Evolutionary conservation across 1,140 invertebrate species (phyloP), one percentile per base, ranked within the genome.

Genomic region (Drosophila sulfurigaster): DNA sequence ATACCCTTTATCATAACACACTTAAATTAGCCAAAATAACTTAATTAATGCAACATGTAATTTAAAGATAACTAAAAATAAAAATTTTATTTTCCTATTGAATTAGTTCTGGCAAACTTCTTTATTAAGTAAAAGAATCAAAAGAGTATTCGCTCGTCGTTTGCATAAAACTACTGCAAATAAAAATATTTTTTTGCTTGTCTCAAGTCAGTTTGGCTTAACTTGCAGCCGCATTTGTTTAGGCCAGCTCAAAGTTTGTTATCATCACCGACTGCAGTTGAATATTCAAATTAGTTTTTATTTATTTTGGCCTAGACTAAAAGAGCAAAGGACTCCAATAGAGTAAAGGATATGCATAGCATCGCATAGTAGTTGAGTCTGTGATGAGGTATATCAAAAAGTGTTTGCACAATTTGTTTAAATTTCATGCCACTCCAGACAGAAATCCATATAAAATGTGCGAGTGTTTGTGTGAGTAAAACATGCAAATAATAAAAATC

Each of bases 341-440:
- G 16, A 25, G 35, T 38, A 41, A 25, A 38, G 38, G 5, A 56
- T 8, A 64, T 7, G 48, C 5, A 38, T 13, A 32, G 35, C 32
- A 25, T 25, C 3, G 20, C 20, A 25, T 8, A 32, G 32, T 8
- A 38, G 35, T 10, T 38, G 7, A 58, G 35, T 28, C 20, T 5
- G 41, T n/a, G 45, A 32, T 15, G 43, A 30, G 13, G 7, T 51
- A 71, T 79, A 78, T 87, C 80, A 83, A 77, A 82, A 82, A 82
- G 83, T 87, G 87, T 87, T 87, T 87, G 69, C 69, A 77, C 83
- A 82, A 87, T 87, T 88, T 88, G 82, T 87, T 88, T 66, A 80
- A 82, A 87, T 87, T 88, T 87, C 72, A 88, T 79, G 82, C 62
- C 76, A 81, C 78, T 70, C 51, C 75, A 75, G 82, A 76, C 82